Evolutionary conservation across 2,113 vertebrate genomes (phyloP), one percentile per base, ranked within the genome.

Genomic region (Ancistrus triradiatus): DNA sequence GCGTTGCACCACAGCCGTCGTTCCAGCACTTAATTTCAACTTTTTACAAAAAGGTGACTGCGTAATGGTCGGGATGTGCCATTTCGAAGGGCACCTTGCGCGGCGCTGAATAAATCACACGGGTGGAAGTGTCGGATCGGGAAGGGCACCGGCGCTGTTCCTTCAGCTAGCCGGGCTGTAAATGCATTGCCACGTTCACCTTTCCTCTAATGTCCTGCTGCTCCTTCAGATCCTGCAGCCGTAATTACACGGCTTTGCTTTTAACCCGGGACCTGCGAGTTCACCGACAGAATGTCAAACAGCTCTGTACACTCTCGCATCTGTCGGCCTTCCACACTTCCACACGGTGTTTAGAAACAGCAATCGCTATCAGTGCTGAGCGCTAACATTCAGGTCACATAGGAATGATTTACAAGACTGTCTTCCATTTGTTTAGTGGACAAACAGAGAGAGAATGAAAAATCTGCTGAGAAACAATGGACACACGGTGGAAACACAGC

Each of bases 211-310:
- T 70, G 78, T 77, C 69, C 76, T 47, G 35, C 62, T 56, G 77
- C 77, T 85, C 80, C 83, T 80, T 78, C 80, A 83, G 77, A 70
- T 65, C 40, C 42, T 40, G 74, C 77, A 75, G 70, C 51, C 22
- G 68, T 84, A 81, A 86, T 87, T 81, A 77, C 76, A 80, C 63
- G 64, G 78, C 64, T 22, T 52, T 9, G 47, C 67, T 76, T 76
- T 79, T 77, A 59, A 74, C 40, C 66, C 67, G 19, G 59, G 73
- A 80, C 78, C 62, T 35, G 73, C 72, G 46, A 74, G 74, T 68
- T 63, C 58, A 53, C 59, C 58, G 43, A 37, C 55, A n/a, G 77
- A 81, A 85, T 82, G 78, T 82, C 44, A 84, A 78, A 82, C 72
- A 77, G 76, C 43, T 67, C 44, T 56, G 40, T 19, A 42, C 18